phyloP scores from a whole-genome alignment of 2,113 vertebrate species.

The Cyanoliseus patagonus region DNA sequence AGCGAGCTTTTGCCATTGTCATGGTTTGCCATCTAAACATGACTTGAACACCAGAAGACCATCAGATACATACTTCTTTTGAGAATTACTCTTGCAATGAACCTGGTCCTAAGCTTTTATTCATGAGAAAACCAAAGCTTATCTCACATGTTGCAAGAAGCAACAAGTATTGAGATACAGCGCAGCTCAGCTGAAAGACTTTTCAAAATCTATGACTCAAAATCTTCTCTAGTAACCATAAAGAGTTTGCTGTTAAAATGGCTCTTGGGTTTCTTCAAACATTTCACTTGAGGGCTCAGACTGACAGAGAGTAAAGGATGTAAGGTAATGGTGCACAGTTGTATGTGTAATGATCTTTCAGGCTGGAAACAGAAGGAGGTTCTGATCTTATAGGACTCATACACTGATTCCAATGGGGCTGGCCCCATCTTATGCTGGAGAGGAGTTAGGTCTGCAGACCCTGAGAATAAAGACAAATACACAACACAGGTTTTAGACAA shows the following conservation, averaged over 20 bases:
- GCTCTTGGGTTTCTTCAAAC: background rate
- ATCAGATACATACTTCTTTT: background rate
- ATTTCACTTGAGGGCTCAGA: background rate
- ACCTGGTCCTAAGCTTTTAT: background rate
- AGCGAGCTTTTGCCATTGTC: background rate
- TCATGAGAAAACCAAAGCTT: background rate
- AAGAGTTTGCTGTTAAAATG: background rate
- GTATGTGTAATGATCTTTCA: background rate
- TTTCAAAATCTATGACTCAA: background rate
- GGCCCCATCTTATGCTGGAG: background rate
- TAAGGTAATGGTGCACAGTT: background rate
- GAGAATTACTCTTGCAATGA: background rate
- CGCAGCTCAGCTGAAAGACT: background rate
- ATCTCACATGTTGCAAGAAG: background rate
- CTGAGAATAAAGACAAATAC: background rate
- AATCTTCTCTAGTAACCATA: background rate
- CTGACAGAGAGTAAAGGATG: background rate
- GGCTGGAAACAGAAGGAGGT: background rate
- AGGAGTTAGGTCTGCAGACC: background rate
- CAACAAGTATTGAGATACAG: rapidly evolving
- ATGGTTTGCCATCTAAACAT: background rate
- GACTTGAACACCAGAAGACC: background rate
- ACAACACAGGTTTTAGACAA: background rate
- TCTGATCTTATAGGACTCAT: background rate
- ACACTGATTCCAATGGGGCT: background rate